A percentile compares a stretch with the other conserved stretches of the same genome.
Conservation (phyloP, 2,888 invertebrate genomes). For the Hydriomena furcata region DNA sequence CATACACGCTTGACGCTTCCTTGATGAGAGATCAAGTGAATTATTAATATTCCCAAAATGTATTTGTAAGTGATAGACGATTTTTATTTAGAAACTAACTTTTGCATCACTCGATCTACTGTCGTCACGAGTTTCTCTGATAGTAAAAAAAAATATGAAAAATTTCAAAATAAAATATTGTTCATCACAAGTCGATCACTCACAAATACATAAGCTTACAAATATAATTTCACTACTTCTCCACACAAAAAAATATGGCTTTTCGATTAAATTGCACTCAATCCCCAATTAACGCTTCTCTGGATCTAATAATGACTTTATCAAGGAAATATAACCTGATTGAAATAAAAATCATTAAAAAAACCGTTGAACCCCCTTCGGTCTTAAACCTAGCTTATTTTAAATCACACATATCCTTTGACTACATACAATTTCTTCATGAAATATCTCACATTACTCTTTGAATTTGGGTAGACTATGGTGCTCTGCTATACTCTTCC, state of each 20-base stretch:
- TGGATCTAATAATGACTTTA: constrained; percentile 8
- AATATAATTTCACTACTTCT: background rate
- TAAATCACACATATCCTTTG: constrained; percentile 72
- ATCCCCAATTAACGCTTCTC: constrained; percentile 5
- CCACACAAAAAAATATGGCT: constrained; percentile 5
- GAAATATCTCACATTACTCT: constrained; percentile 51
- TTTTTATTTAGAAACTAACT: too few relatives aligned
- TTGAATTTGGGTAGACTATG: constrained; percentile 13
- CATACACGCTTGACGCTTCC: constrained; percentile 48
- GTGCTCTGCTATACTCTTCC: too few relatives aligned
- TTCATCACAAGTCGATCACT: constrained; percentile 4
- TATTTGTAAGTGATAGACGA: constrained; percentile 11
- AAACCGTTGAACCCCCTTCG: background rate
- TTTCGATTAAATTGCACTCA: constrained; percentile 20
- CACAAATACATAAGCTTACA: constrained; percentile 7
- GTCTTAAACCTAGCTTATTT: constrained; percentile 39
- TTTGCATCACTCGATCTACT: too few relatives aligned
- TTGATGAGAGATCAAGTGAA: constrained; percentile 59
- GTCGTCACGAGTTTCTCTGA: too few relatives aligned
- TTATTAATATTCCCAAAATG: constrained; percentile 15
- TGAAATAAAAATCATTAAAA: constrained; percentile 4
- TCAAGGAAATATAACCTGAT: background rate
- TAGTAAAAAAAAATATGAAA: too few relatives aligned
- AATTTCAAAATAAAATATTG: too few relatives aligned
- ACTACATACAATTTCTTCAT: constrained; percentile 57